Evolutionary conservation across 1,140 invertebrate species (phyloP).

Genomic region (Leptopilina clavipes): DNA sequence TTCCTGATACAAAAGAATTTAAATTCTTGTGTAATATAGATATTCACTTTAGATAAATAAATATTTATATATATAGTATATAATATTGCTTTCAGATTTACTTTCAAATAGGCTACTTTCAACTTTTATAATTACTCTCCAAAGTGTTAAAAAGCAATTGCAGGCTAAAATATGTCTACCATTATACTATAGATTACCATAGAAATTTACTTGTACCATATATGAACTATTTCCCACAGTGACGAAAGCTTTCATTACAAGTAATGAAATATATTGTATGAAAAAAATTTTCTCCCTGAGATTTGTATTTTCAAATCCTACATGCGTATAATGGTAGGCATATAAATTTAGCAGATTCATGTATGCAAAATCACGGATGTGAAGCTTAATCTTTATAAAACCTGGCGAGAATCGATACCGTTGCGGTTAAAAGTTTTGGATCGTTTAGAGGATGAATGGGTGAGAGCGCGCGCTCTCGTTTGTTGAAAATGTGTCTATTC

Average conservation of each 20-base stretch:
- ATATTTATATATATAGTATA: not conserved
- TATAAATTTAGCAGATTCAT: no score
- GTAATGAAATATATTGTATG: constrained; percentile 1
- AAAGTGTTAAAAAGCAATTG: not conserved
- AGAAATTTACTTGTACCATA: no score
- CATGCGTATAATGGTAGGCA: not conserved
- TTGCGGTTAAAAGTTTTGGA: constrained; percentile 51
- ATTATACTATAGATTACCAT: not conserved
- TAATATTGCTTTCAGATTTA: not conserved
- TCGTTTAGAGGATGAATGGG: constrained; percentile 61
- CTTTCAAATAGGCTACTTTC: constrained; percentile 15
- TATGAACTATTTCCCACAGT: constrained; percentile 11
- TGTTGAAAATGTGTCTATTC: constrained; percentile 27
- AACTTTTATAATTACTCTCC: constrained; percentile 18
- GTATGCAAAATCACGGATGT: constrained; percentile 11
- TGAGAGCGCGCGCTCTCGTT: constrained; percentile 45
- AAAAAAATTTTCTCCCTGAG: not conserved
- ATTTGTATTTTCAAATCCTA: not conserved
- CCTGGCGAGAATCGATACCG: constrained; percentile 56
- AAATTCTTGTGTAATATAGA: not conserved
- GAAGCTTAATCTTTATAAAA: constrained; percentile 16
- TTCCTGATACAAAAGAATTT: not conserved
- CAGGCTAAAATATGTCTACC: not conserved
- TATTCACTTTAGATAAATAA: constrained; percentile 1
- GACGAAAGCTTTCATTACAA: constrained; percentile 24